phyloP scores from a whole-genome alignment of 2,888 invertebrate genomes.

The Macroteleia sp. region DNA sequence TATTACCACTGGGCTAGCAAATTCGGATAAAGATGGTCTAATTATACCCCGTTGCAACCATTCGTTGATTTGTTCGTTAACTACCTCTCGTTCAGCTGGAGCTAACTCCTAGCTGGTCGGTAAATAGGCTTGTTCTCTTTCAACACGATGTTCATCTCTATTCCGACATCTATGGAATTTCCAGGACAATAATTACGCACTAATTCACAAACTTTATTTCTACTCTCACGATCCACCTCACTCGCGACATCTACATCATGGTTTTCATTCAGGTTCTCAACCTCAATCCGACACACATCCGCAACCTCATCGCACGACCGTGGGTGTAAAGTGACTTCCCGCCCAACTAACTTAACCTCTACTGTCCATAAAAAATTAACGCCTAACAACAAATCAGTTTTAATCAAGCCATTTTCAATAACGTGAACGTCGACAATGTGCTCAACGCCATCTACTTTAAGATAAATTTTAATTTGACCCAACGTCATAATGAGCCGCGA shows the following conservation, averaged over 20 bases:
- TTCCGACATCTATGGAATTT: not conserved
- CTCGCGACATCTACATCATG: slow-evolving; percentile 8
- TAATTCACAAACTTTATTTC: not conserved
- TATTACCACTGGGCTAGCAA: not conserved
- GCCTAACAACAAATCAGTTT: not conserved
- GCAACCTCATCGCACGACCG: not conserved
- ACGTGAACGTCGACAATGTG: not conserved
- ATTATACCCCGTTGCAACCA: not conserved
- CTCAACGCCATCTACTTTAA: slow-evolving; percentile 6
- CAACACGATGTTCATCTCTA: not conserved
- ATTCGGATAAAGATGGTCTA: not conserved
- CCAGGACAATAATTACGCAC: not conserved
- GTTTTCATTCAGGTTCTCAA: not conserved
- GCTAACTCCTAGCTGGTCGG: not conserved
- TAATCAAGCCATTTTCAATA: not conserved
- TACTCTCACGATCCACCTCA: not conserved
- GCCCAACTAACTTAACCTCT: not conserved
- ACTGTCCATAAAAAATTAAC: not conserved
- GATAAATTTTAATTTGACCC: not conserved
- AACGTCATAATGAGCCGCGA: not conserved
- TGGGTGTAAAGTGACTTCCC: not conserved
- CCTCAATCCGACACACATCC: slow-evolving; percentile 3
- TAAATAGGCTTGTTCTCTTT: not conserved
- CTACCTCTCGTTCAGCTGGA: not conserved
- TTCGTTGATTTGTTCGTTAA: not conserved